Evolutionary conservation across 1,140 invertebrate species (phyloP), one percentile per base, ranked within the genome.

Genomic region (Pygmarrhopalites habei): DNA sequence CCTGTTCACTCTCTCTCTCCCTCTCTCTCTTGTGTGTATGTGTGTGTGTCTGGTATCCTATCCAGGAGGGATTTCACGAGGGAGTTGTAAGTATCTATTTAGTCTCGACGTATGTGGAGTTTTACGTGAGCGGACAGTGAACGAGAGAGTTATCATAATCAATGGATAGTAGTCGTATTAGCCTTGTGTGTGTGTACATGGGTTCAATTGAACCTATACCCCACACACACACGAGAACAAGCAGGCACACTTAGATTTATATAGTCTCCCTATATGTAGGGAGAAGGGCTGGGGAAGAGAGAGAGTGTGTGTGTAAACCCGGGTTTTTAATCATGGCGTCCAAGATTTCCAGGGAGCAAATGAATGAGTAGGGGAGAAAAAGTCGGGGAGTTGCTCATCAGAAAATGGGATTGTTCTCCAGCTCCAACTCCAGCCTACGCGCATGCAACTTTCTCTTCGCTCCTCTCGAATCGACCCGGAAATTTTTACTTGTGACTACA

Each of bases 311-410:
- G 46, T 19, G 46, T 21, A 53, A 39, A 57, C 30, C 41, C 64
- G 30, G 64, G 53, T 60, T 65, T 64, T 65, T 65, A 59, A 65
- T 65, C 64, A 65, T 65, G 64, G 64, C 64, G 64, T 61, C 49
- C 57, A 43, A 55, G 59, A 56, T 65, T 57, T 61, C 47, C 58
- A 28, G 64, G 55, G 57, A 65, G 64, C 58, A 65, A 65, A 65
- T 65, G 58, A 65, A 60, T 65, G 64, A 65, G 58, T 43, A 65
- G 64, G 64, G 64, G 58, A 60, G 59, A 60, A 61, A 65, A 61
- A 60, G 30, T 57, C 53, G 58, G 64, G 64, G 55, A 52, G 52
- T 56, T 56, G 21, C 53, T 49, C 64, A 49, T 60, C 41, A 51
- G 41, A 65, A 59, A 65, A 61, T 61, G 64, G 64, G 64, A 65